Evolutionary conservation across 2,113 vertebrate species (phyloP).

Genomic region (Embiotoca jacksoni): DNA sequence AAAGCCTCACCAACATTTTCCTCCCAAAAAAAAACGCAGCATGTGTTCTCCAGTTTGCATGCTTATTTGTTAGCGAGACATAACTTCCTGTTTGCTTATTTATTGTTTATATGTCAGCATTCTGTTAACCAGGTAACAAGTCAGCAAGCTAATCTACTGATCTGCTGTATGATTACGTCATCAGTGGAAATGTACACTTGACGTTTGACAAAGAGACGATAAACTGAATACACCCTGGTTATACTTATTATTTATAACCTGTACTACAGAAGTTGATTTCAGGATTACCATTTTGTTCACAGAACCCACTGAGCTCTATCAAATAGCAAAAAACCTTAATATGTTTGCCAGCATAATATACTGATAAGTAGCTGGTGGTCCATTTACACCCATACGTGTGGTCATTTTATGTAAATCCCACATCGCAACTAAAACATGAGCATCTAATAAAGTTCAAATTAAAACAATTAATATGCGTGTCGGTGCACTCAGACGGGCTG

Average conservation of each 20-base stretch:
- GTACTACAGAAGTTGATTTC: too few relatives aligned
- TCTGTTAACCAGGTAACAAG: not conserved
- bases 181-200: not conserved
- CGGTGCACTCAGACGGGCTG: not conserved
- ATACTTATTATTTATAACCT: too few relatives aligned
- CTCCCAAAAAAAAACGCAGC: not conserved
- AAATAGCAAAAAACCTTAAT: too few relatives aligned
- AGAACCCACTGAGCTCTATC: too few relatives aligned
- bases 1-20: not conserved
- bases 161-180: not conserved
- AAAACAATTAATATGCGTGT: not conserved
- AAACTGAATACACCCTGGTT: too few relatives aligned
- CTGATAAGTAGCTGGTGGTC: not conserved
- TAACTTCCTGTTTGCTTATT: not conserved
- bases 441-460: not conserved
- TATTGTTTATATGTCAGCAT: not conserved
- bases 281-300: too few relatives aligned
- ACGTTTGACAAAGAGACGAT: not conserved
- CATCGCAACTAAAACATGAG: not conserved
- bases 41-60: too few relatives aligned
- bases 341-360: too few relatives aligned
- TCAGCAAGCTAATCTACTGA: not conserved
- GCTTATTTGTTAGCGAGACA: too few relatives aligned
- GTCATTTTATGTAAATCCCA: slow-evolving; percentile 10
- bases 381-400: not conserved